A percentile compares a stretch with the other conserved stretches of the same genome.
phyloP scores from a whole-genome alignment of 64 coral and sea anemone species.

The Cladopsammia gracilis region DNA sequence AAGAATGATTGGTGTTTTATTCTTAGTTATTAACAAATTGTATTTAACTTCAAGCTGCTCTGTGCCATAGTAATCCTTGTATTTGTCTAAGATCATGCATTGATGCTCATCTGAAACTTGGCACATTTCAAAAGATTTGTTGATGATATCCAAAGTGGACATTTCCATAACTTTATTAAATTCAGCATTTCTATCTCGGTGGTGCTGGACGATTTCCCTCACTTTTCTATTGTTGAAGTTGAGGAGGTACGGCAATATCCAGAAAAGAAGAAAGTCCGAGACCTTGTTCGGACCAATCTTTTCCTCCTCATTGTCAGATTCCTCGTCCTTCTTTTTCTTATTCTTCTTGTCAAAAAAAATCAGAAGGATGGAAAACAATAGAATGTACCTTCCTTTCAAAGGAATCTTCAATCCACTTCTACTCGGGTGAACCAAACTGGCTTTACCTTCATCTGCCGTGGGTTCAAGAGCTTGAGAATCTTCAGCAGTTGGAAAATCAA shows the following conservation, averaged over 20 bases:
- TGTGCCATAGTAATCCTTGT: conserved; percentile 17
- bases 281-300: conserved; percentile 44
- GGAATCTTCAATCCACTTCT: conserved; percentile 16
- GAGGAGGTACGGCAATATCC: conserved; percentile 7
- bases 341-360: conserved; percentile 53
- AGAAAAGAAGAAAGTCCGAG: conserved; percentile 38
- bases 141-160: not conserved
- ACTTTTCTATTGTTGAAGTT: conserved; percentile 21
- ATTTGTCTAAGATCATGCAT: not conserved
- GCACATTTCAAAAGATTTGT: not conserved
- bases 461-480: not conserved
- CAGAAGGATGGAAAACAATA: conserved; percentile 40
- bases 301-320: not conserved
- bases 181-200: not conserved
- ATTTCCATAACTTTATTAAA: not conserved
- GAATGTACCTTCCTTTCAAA: conserved; percentile 13
- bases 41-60: not conserved
- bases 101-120: not conserved
- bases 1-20: not conserved
- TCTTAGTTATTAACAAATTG: not conserved
- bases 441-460: not conserved
- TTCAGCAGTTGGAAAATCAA: not conserved
- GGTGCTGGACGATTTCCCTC: not conserved
- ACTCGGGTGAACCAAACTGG: not conserved
- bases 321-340: not conserved